Conservation (phyloP, 2,113 vertebrate species). For the Zapornia atra region DNA sequence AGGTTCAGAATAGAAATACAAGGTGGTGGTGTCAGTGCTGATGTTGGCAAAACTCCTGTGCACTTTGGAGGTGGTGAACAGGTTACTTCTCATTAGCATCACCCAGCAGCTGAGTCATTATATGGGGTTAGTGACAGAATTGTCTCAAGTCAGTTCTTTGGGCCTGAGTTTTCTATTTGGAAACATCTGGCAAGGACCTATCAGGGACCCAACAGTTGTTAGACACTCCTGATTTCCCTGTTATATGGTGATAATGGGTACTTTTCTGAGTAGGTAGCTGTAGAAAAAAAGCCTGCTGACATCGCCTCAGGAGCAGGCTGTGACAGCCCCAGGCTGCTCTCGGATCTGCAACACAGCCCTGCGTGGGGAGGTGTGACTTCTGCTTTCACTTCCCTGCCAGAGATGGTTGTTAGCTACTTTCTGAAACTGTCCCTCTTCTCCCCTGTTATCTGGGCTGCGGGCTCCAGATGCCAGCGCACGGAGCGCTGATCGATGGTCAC, state of each 20-base stretch:
- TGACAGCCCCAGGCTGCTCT: not conserved
- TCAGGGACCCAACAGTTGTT: not conserved
- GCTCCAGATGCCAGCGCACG: fast-evolving
- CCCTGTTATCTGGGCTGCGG: not conserved
- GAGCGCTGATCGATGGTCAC: not conserved
- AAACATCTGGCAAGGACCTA: not conserved
- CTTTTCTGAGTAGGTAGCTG: not conserved
- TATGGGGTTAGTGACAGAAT: not conserved
- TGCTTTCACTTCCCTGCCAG: not conserved
- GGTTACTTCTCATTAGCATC: not conserved
- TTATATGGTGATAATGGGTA: not conserved
- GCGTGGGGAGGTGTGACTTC: not conserved
- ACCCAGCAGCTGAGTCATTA: not conserved
- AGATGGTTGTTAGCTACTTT: not conserved
- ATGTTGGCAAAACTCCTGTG: not conserved
- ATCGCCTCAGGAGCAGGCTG: not conserved
- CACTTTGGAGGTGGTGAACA: not conserved
- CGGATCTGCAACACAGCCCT: not conserved
- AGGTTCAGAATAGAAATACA: not conserved
- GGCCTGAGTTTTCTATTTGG: not conserved
- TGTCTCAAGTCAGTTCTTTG: not conserved
- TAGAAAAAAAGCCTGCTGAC: not conserved
- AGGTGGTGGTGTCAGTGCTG: not conserved
- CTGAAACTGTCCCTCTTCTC: not conserved
- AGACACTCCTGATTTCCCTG: not conserved